Base-by-base conservation (phyloP, 2,797 vertebrate genomes). In the Phyllotis vaccarum region DNA sequence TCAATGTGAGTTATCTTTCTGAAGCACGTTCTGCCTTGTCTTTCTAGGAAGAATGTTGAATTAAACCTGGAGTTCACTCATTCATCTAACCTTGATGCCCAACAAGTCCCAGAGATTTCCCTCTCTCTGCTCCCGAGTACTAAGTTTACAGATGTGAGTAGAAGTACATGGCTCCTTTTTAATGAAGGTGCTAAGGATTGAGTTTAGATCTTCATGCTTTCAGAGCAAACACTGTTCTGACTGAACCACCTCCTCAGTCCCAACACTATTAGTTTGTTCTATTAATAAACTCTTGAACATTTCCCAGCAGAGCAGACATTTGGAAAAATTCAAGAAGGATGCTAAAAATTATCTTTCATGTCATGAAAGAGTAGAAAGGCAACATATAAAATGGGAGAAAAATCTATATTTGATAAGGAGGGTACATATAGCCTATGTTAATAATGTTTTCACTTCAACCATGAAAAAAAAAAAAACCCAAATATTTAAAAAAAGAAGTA, bases 391-490 rank as follows among this genome's bases (percentile, higher is more conserved):
- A 31, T 46, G 43, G 58, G 34, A 94, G 60, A 93, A 92, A 92
- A 86, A 83, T 93, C n/a, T 70, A 7, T 93, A 78, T 79, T 40
- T 86, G 43, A 93, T 70, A 49, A 93, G 19, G 37, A 21, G 58
- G 12, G 31, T 78, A n/a, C 40, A 93, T 58, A 13, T 37, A 76
- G 58, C 34, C 86, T 79, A 68, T 56, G 46, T 49, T 86, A 92
- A 68, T 27, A 86, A 72, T 27, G 54, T 72, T 91, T 91, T 58
- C 10, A 76, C 19, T 43, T 75, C 27, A 74, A 46, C 14, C 89
- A 66, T 75, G 76, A 90, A 92, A 72, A 87, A 54, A 88, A 72
- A 90, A 92, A 72, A 87, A 54, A 88, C 5, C 46, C 4, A 31
- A 86, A 46, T 6, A 68, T 91, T 37, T 74, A 0, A 10, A 62